Conservation (phyloP, 2,797 vertebrate species). For the Gallinago nigripennis region DNA sequence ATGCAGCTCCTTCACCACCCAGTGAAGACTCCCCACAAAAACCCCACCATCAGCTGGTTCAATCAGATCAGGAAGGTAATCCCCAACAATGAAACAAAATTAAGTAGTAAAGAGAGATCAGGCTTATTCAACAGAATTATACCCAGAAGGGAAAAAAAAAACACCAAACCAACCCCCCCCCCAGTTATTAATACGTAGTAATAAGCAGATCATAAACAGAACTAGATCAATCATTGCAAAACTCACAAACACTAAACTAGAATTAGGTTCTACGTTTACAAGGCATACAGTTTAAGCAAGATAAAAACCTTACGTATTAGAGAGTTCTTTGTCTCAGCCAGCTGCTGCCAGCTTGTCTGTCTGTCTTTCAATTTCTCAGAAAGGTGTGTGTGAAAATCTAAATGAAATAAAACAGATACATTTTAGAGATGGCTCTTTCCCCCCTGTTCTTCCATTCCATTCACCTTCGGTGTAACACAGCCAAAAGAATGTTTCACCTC, state of each 20-base stretch:
- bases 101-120: background rate
- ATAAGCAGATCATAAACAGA: background rate
- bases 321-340: conserved; percentile 78
- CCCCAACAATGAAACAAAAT: background rate
- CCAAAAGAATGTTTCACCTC: background rate
- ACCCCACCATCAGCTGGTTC: background rate
- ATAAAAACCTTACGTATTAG: conserved; percentile 77
- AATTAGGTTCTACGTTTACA: conserved; percentile 27
- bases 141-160: background rate
- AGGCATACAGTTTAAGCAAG: conserved; percentile 61
- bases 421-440: conserved; percentile 62
- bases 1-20: background rate
- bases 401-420: conserved; percentile 73
- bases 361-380: conserved; percentile 78
- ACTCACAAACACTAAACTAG: conserved; percentile 19
- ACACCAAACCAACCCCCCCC: background rate
- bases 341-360: conserved; percentile 78
- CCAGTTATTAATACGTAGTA: background rate
- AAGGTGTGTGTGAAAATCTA: conserved; percentile 78
- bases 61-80: background rate
- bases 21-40: background rate
- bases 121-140: background rate
- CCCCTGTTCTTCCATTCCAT: background rate
- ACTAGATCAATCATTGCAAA: background rate
- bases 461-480: background rate